Evolutionary conservation across 2,113 vertebrate genomes (phyloP).

Genomic region (Eudyptes chrysolophus): DNA sequence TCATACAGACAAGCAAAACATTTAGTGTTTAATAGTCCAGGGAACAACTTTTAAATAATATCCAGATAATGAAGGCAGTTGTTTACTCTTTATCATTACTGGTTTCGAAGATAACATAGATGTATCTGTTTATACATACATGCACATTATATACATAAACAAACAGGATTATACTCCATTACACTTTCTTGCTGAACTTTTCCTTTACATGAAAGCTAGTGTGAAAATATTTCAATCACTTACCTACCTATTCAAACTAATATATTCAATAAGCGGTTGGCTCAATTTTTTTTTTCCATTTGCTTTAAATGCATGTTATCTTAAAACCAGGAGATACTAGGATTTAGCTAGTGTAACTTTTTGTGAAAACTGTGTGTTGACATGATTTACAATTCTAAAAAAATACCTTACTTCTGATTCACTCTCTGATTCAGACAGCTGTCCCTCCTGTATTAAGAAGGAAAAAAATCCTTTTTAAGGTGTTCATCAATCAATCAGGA

Average conservation of each 20-base stretch:
- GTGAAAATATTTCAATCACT: background rate
- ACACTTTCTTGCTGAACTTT: background rate
- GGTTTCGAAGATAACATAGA: background rate
- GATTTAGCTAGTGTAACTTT: background rate
- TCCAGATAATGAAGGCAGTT: background rate
- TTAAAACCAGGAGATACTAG: background rate
- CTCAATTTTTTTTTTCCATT: background rate
- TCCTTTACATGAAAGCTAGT: background rate
- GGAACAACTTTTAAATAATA: background rate
- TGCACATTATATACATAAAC: background rate
- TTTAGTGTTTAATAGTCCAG: background rate
- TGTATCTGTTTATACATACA: background rate
- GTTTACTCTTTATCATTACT: background rate
- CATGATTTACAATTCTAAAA: background rate
- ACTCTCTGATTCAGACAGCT: background rate
- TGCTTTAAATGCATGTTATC: background rate
- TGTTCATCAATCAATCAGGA: background rate
- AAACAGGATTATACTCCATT: background rate
- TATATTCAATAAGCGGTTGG: background rate
- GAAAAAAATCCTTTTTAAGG: background rate
- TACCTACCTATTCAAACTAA: background rate
- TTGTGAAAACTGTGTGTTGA: background rate
- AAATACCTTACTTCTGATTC: background rate
- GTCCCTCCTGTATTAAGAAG: background rate
- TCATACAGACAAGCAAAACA: background rate